Percentiles rank a stretch among this genome's conserved stretches.
Conservation (phyloP, 2,888 invertebrate genomes). For the Archips crataeganus region DNA sequence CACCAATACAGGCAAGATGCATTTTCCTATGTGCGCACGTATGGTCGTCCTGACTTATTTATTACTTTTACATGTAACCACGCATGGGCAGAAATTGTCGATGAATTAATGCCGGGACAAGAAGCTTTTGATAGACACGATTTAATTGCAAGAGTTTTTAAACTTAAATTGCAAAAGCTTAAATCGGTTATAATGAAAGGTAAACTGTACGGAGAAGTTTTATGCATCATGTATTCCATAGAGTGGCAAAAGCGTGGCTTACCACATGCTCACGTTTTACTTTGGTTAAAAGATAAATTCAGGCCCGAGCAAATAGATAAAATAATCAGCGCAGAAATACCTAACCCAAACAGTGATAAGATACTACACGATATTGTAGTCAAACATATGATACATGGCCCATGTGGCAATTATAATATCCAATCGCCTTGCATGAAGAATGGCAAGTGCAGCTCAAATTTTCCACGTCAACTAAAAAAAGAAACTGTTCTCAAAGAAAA, state of each 20-base stretch:
- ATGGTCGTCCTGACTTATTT: conserved; percentile 24
- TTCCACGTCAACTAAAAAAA: background rate
- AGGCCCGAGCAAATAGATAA: background rate
- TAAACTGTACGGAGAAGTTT: conserved; percentile 47
- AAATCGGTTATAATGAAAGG: conserved; percentile 45
- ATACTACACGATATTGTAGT: background rate
- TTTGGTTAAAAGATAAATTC: conserved; percentile 5
- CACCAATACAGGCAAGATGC: conserved; percentile 6
- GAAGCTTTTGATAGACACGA: conserved; percentile 51
- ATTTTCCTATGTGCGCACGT: background rate
- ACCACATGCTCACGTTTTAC: conserved; percentile 12
- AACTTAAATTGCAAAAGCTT: conserved; percentile 44
- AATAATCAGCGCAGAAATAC: background rate
- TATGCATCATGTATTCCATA: conserved; percentile 45
- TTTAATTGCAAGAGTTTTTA: conserved; percentile 49
- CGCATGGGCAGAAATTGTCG: conserved; percentile 48
- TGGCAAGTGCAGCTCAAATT: background rate
- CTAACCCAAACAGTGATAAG: background rate
- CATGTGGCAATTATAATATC: background rate
- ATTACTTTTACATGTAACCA: conserved; percentile 50
- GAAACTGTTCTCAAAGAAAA: background rate
- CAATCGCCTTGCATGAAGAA: background rate
- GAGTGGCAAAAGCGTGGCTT: conserved; percentile 17
- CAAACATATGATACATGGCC: background rate
- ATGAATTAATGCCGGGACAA: conserved; percentile 44